Percentiles rank a stretch among this genome's conserved stretches.
These are phyloP conservation scores for Ciconia maguari DNA, from an alignment of 2,113 vertebrate genomes.

Conservation along the genomic window DNA sequence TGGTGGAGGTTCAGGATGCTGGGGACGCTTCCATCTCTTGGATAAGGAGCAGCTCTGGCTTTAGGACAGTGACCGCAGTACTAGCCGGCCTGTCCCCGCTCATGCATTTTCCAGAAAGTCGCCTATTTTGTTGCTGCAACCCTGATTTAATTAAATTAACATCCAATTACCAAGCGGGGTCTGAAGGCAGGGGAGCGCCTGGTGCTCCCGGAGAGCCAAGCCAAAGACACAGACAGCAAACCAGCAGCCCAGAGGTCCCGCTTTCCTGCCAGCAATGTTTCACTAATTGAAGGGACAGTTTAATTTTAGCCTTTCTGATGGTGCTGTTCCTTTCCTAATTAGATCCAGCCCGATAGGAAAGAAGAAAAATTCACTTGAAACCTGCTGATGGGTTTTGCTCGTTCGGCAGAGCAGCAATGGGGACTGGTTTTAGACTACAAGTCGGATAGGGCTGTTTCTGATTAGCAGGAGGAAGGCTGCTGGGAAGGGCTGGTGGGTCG, in stretches of 20 bases:
- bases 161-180: background rate
- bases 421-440: background rate
- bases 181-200: background rate
- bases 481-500: background rate
- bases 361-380: background rate
- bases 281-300: background rate
- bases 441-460: background rate
- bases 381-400: background rate
- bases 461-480: background rate
- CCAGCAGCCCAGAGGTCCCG: background rate
- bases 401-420: background rate
- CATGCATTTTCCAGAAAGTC: background rate
- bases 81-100: background rate
- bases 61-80: background rate
- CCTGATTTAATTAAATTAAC: background rate
- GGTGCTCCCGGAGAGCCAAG: background rate
- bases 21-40: background rate
- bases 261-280: background rate
- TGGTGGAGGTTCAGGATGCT: background rate
- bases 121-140: background rate
- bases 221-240: background rate
- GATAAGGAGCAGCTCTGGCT: background rate
- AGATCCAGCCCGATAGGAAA: background rate
- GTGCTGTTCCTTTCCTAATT: background rate
- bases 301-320: background rate